phyloP scores from a whole-genome alignment of 2,797 vertebrate species.

The Xiphophorus birchmanni region DNA sequence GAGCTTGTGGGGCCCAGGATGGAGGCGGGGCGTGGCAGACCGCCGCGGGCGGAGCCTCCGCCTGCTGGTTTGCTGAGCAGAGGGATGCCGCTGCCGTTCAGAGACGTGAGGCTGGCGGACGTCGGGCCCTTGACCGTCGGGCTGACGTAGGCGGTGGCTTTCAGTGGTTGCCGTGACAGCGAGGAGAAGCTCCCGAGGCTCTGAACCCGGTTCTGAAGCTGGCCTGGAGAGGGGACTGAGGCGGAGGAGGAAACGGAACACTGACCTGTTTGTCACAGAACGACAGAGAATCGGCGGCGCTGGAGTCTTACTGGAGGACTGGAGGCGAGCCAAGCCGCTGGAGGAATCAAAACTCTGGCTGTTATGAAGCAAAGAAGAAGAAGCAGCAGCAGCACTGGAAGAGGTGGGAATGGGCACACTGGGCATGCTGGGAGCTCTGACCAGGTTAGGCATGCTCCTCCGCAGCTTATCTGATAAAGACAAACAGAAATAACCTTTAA shows the following conservation, averaged over 20 bases:
- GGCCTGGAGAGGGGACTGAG: slow-evolving; percentile 87
- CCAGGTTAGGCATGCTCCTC: slow-evolving; percentile 83
- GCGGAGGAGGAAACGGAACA: background rate
- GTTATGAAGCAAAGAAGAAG: slow-evolving; percentile 86
- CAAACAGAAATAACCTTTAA: background rate
- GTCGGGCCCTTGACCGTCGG: slow-evolving; percentile 87
- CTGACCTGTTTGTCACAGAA: background rate
- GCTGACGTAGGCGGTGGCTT: slow-evolving; percentile 94
- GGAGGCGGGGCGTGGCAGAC: slow-evolving; percentile 87
- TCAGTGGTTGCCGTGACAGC: slow-evolving; percentile 84
- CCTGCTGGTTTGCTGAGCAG: slow-evolving; percentile 81
- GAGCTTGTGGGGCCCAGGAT: slow-evolving; percentile 79
- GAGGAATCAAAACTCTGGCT: slow-evolving; percentile 94
- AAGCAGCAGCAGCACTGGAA: slow-evolving; percentile 69
- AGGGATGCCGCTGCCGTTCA: slow-evolving; percentile 78
- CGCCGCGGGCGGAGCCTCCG: slow-evolving; percentile 73
- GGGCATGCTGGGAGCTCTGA: slow-evolving; percentile 84
- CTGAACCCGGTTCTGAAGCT: slow-evolving; percentile 89
- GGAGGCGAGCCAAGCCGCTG: slow-evolving; percentile 84
- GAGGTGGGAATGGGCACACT: slow-evolving; percentile 82
- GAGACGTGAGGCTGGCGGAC: slow-evolving; percentile 78
- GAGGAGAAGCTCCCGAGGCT: slow-evolving; percentile 88
- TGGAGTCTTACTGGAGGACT: slow-evolving; percentile 85
- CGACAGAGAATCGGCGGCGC: background rate
- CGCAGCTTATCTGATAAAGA: slow-evolving; percentile 88